These are phyloP conservation scores for Siniperca undulata DNA, from an alignment of 2,797 vertebrate genomes.

Conservation along the genomic window DNA sequence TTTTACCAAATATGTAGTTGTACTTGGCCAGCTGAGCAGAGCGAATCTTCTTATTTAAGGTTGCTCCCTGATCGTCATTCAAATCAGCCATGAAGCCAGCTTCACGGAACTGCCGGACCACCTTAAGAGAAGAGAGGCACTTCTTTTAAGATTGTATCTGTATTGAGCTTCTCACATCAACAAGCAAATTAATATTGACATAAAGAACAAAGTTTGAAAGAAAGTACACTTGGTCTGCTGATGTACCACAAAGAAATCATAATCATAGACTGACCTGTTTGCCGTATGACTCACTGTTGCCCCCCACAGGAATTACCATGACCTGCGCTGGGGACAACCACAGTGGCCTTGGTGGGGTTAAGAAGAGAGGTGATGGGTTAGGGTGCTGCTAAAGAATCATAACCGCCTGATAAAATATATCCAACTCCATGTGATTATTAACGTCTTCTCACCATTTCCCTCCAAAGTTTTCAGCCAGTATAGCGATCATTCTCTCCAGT, in stretches of 20 bases:
- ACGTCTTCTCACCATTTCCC: conserved; percentile 89
- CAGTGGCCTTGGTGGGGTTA: conserved; percentile 86
- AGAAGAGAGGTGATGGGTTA: conserved; percentile 1
- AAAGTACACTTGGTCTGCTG: conserved; percentile 17
- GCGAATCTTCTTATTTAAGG: conserved; percentile 92
- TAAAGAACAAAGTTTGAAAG: not conserved
- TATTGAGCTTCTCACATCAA: conserved; percentile 13
- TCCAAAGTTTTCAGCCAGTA: conserved; percentile 92
- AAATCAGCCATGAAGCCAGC: conserved; percentile 88
- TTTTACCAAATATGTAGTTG: conserved; percentile 95
- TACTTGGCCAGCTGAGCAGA: conserved; percentile 91
- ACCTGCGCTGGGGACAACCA: conserved; percentile 94
- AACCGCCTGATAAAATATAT: not conserved
- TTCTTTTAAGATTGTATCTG: conserved; percentile 35
- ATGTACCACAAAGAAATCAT: not conserved
- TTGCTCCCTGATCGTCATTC: conserved; percentile 82
- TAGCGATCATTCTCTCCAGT: conserved; percentile 92
- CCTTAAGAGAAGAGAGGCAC: conserved; percentile 80
- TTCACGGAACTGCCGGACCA: conserved; percentile 82
- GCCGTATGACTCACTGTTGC: conserved; percentile 85
- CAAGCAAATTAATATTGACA: conserved; percentile 31
- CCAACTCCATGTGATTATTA: not conserved
- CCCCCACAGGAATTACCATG: conserved; percentile 90
- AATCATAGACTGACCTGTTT: conserved; percentile 84
- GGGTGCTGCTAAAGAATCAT: not conserved